A percentile compares a stretch with the other conserved stretches of the same genome.
Conservation (phyloP, 2,888 invertebrate genomes). For the Drosophila borborema region DNA sequence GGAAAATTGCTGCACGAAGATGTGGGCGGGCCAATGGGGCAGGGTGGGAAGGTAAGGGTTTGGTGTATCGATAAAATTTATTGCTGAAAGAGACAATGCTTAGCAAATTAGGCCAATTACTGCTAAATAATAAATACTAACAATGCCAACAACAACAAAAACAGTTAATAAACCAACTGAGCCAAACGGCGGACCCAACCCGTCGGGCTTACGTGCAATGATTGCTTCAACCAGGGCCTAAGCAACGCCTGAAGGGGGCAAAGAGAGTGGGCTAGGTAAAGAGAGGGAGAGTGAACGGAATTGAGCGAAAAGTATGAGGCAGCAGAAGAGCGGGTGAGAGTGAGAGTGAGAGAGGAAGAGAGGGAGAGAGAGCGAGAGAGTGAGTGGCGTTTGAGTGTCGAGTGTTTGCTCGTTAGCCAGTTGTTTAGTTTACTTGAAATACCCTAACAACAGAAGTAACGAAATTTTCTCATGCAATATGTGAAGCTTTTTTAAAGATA, state of each 20-base stretch:
- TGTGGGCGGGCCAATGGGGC: background rate
- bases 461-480: background rate
- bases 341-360: background rate
- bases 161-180: slow-evolving; percentile 41
- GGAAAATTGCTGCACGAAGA: slow-evolving; percentile 23
- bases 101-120: slow-evolving; percentile 73
- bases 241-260: background rate
- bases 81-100: slow-evolving; percentile 53
- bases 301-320: background rate
- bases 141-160: slow-evolving; percentile 26
- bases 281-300: slow-evolving; percentile 9
- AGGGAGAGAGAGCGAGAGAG: background rate
- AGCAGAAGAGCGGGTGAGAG: background rate
- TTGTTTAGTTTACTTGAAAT: slow-evolving; percentile 35
- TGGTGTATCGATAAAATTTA: slow-evolving; percentile 41
- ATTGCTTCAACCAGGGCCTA: slow-evolving; percentile 41
- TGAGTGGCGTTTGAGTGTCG: slow-evolving; percentile 27
- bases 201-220: slow-evolving; percentile 50
- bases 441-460: background rate
- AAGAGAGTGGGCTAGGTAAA: background rate
- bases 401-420: slow-evolving; percentile 53
- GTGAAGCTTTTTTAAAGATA: background rate
- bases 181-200: slow-evolving; percentile 24
- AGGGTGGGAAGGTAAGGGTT: background rate
- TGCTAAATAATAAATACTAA: slow-evolving; percentile 68